Conservation (phyloP, 2,113 vertebrate species). For the Nyctibius bracteatus region DNA sequence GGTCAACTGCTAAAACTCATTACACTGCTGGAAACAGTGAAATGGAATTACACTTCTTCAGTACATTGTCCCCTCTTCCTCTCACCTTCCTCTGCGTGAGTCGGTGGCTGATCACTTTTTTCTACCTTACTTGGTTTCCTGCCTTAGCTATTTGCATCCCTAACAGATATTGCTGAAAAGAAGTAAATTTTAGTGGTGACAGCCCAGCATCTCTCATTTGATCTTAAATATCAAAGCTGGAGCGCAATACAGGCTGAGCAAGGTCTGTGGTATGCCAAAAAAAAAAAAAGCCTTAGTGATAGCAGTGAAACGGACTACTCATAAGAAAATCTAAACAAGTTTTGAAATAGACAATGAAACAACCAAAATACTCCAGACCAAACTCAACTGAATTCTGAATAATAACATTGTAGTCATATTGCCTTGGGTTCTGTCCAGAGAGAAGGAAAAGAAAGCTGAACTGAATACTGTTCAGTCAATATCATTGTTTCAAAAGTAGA, state of each 20-base stretch:
- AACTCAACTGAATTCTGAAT: background rate
- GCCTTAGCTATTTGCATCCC: background rate
- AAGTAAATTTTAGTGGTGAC: background rate
- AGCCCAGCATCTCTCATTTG: background rate
- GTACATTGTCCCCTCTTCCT: background rate
- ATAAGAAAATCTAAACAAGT: background rate
- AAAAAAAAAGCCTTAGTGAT: background rate
- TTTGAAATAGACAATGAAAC: background rate
- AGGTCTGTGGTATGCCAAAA: background rate
- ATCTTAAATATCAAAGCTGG: background rate
- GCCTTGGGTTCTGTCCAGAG: background rate
- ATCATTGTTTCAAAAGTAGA: background rate
- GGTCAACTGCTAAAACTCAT: constrained; percentile 52
- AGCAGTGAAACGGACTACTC: background rate
- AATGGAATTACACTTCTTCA: constrained; percentile 7
- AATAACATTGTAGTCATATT: background rate
- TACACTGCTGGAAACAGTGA: constrained; percentile 8
- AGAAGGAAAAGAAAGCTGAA: background rate
- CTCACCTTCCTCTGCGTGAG: background rate
- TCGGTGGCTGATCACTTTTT: background rate
- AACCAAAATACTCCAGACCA: background rate
- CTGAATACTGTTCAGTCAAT: background rate
- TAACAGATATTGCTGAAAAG: background rate
- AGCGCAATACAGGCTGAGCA: background rate
- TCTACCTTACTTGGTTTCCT: background rate